phyloP scores from a whole-genome alignment of 2,113 vertebrate genomes.

The Chamaetylas fuelleborni region DNA sequence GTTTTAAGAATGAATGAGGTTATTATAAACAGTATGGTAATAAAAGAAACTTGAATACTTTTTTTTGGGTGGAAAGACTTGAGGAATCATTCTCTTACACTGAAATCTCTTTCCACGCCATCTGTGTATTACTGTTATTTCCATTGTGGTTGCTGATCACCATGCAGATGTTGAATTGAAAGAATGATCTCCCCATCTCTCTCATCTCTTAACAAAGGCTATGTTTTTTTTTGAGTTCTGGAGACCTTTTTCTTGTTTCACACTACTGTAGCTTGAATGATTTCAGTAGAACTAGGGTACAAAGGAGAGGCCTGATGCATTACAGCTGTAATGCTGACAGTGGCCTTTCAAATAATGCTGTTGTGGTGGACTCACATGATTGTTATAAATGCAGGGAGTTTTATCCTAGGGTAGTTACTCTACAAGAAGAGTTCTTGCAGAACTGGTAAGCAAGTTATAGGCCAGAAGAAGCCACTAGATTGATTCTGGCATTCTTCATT shows the following conservation, averaged over 20 bases:
- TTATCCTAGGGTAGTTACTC: background rate
- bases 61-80: background rate
- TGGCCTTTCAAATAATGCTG: background rate
- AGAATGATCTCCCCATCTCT: background rate
- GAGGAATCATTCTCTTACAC: background rate
- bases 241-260: background rate
- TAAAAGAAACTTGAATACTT: background rate
- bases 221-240: background rate
- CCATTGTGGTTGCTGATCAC: background rate
- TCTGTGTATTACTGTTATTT: background rate
- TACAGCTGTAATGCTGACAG: background rate
- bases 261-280: background rate
- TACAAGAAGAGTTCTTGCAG: background rate
- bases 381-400: background rate
- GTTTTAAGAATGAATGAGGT: background rate
- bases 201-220: background rate
- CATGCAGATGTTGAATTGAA: background rate
- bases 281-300: background rate
- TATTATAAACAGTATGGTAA: background rate
- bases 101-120: background rate
- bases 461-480: background rate
- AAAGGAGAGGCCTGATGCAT: background rate
- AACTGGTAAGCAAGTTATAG: background rate
- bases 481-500: background rate
- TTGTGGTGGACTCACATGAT: background rate